Base-by-base conservation (phyloP, 2,888 invertebrate genomes). In the Lasioglossum zephyrum region DNA sequence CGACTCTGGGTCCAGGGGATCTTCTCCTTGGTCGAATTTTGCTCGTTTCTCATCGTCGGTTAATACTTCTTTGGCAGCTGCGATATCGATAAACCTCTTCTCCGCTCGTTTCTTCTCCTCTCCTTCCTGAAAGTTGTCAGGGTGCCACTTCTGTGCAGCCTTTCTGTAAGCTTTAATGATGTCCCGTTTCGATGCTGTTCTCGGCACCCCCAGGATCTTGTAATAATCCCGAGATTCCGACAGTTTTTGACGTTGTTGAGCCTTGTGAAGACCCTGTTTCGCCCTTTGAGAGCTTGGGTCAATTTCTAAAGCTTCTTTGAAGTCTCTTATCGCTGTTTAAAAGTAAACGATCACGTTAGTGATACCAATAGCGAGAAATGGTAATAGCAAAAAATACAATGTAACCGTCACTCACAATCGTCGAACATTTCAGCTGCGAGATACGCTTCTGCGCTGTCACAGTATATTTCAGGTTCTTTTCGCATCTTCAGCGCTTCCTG, bases 131-230 rank as follows among this genome's bases (percentile, higher is more conserved):
- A 97, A 99, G 95, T 98, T 99, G 95, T 99, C 99, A 0, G 99
- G 99, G 96, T 99, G 99, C 99, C 99, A 99, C 95, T 99, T 98
- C 95, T 99, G 98, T 22, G 99, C 99, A 77, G 98, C 97, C 96
- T 98, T 99, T 89, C 99, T 97, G 95, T 99, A 99, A 31, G 99
- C 99, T 96, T 99, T 99, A 22, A 97, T 96, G 70, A 99, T 98
- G 95, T 99, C 99, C 93, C 97, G 97, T 95, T 99, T 99, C 75
- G 96, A 97, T 3, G 99, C 99, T 77, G 97, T 97, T 93, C 98
- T 96, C 94, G 98, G 97, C 1, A 99, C 99, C 22, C 97, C 98
- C 79, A 99, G 96, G 92, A 99, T 99, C 95, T 99, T 99, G 95
- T 99, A 99, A 95, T 99, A 99, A 95, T 99, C 99, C 89, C 99